Evolutionary conservation across 2,113 vertebrate genomes (phyloP), one percentile per base, ranked within the genome.

Genomic region (Lipophrys pholis): DNA sequence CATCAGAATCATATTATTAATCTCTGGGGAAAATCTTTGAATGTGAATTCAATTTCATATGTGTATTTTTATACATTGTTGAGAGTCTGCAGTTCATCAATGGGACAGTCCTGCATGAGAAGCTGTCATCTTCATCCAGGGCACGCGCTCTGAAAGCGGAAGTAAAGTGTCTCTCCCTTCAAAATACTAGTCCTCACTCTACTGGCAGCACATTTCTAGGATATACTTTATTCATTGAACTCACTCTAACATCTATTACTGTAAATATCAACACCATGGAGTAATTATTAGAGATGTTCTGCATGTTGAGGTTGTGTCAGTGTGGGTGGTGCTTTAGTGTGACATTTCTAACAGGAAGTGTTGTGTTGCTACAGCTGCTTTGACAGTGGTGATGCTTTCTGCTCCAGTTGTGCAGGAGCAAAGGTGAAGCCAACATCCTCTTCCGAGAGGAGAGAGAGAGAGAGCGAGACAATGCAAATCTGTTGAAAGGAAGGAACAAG

Each of bases 361-460:
- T 1, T 7, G 1, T 10, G 1, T 5, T 2, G 1, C 42, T 35
- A 46, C 11, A 15, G 0, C 5, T 12, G 10, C 0, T 0, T 59
- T 80, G 59, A 64, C 45, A 2, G 12, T 38, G 21, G 16, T 35
- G 21, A 39, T 40, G 62, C 21, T 30, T 4, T 30, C 59, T 60
- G 67, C 43, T 39, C 71, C 81, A 78, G 72, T 72, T 80, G 73
- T 71, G 73, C 46, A 35, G 17, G 48, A 46, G 61, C 61, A 35
- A 52, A 74, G 50, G 81, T 75, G 74, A 80, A 68, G 53, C 53
- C 0, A 42, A 68, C 82, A 83, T 87, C 82, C 86, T 66, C 77
- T 64, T 16, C 38, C 8, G 2, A 36, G 46, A 41, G 15, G 60
- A 43, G 41, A 57, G 17, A 11, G 49, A 60, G 42, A 17, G 11